phyloP scores from a whole-genome alignment of 2,797 vertebrate genomes.

The Enteromius trimaculatus region DNA sequence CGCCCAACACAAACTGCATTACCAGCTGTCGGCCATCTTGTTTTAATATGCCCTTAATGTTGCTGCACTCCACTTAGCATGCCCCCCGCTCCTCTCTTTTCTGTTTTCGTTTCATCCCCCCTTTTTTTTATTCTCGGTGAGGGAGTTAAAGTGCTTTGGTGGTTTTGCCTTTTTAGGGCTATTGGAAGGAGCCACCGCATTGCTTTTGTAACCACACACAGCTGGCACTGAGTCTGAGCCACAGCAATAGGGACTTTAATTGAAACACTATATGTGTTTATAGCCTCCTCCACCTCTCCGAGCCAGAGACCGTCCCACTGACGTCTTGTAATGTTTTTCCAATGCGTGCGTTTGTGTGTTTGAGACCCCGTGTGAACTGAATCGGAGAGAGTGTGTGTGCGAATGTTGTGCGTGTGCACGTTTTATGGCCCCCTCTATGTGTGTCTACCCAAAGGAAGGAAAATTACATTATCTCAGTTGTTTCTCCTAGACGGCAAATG shows the following conservation, averaged over 20 bases:
- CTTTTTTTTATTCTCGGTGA: constrained; percentile 25
- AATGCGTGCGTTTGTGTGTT: constrained; percentile 44
- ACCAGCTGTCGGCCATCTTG: constrained; percentile 60
- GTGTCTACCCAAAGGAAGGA: constrained; percentile 19
- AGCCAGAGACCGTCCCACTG: constrained; percentile 36
- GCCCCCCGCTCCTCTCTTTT: constrained; percentile 32
- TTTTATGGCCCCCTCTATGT: constrained; percentile 13
- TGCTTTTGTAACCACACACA: constrained; percentile 53
- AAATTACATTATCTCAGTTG: constrained; percentile 34
- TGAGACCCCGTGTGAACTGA: constrained; percentile 38
- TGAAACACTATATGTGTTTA: constrained; percentile 62
- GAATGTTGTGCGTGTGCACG: background rate
- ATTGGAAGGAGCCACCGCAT: constrained; percentile 49
- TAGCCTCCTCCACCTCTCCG: constrained; percentile 51
- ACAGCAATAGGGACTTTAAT: constrained; percentile 53
- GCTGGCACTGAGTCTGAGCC: constrained; percentile 50
- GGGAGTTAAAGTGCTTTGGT: constrained; percentile 46
- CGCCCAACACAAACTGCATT: constrained; percentile 51
- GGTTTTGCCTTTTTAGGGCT: constrained; percentile 46
- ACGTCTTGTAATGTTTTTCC: constrained; percentile 58
- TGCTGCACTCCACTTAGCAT: constrained; percentile 49
- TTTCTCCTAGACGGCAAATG: constrained; percentile 11
- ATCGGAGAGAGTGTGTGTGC: background rate
- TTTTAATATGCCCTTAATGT: constrained; percentile 59
- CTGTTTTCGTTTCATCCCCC: constrained; percentile 45